These are phyloP conservation scores for Hypanus sabinus DNA, from an alignment of 2,113 vertebrate species.

Conservation along the genomic window DNA sequence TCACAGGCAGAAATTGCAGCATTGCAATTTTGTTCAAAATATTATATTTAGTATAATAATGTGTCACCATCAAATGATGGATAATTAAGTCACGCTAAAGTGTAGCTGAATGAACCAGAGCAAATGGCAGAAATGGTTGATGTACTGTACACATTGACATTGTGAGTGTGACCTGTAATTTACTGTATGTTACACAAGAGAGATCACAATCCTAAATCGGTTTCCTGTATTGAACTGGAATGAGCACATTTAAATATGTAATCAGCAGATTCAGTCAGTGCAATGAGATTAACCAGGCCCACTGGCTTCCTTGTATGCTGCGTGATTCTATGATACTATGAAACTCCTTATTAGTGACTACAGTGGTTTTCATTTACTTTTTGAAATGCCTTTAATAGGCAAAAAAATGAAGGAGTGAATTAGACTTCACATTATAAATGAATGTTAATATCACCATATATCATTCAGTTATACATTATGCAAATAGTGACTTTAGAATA, in stretches of 20 bases:
- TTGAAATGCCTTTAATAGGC: background rate
- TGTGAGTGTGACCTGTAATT: slow-evolving; percentile 7
- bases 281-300: background rate
- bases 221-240: background rate
- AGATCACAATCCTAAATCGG: slow-evolving; percentile 9
- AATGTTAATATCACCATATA: background rate
- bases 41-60: background rate
- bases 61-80: background rate
- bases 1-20: background rate
- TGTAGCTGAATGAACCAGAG: background rate
- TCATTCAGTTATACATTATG: background rate
- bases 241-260: background rate
- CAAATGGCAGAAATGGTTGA: background rate
- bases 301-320: background rate
- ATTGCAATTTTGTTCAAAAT: slow-evolving; percentile 26
- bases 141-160: background rate
- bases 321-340: background rate
- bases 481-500: background rate
- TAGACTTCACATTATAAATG: slow-evolving; percentile 10
- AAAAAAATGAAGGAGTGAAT: background rate
- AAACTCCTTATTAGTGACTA: background rate
- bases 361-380: background rate
- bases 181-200: background rate
- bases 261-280: slow-evolving; percentile 1
- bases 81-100: background rate